Percentiles rank a stretch among this genome's conserved stretches.
Evolutionary conservation across 2,888 invertebrate species (phyloP).

Genomic region (Drosophila macrospina): DNA sequence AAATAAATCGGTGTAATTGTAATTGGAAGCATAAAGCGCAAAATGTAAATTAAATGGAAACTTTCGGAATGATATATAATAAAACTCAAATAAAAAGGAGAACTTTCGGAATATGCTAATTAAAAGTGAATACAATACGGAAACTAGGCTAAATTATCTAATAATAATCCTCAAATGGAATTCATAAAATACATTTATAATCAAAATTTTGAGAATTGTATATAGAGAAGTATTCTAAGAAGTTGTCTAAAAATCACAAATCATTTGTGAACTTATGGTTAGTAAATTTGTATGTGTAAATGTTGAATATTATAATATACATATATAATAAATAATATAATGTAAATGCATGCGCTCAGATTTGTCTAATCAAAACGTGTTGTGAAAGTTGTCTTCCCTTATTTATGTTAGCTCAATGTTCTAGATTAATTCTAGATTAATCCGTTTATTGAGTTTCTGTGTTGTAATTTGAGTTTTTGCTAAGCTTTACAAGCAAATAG

Average conservation of each 20-base stretch:
- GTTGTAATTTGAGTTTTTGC: slow-evolving; percentile 39
- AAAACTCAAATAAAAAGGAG: not conserved
- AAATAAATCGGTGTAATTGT: slow-evolving; percentile 53
- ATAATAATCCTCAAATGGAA: slow-evolving; percentile 2
- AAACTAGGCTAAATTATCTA: slow-evolving; percentile 20
- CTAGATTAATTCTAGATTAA: slow-evolving; percentile 18
- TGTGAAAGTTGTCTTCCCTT: slow-evolving; percentile 81
- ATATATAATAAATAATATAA: slow-evolving; percentile 28
- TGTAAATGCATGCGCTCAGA: slow-evolving; percentile 66
- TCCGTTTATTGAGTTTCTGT: slow-evolving; percentile 2
- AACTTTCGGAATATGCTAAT: not conserved
- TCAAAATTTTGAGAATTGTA: slow-evolving; percentile 46
- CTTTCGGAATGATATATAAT: not conserved
- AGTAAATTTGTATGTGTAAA: slow-evolving; percentile 63
- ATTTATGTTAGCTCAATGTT: slow-evolving; percentile 57
- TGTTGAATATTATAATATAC: slow-evolving; percentile 36
- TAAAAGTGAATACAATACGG: slow-evolving; percentile 6
- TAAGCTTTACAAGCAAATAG: slow-evolving; percentile 18
- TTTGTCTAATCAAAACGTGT: slow-evolving; percentile 76
- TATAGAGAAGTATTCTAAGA: slow-evolving; percentile 37
- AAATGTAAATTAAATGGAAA: slow-evolving; percentile 49
- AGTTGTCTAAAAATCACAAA: slow-evolving; percentile 44
- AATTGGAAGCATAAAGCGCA: slow-evolving; percentile 33
- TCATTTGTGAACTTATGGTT: slow-evolving; percentile 59
- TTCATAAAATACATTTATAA: slow-evolving; percentile 19